phyloP scores from a whole-genome alignment of 2,888 invertebrate genomes.

The Mesopsocus fuscifrons region DNA sequence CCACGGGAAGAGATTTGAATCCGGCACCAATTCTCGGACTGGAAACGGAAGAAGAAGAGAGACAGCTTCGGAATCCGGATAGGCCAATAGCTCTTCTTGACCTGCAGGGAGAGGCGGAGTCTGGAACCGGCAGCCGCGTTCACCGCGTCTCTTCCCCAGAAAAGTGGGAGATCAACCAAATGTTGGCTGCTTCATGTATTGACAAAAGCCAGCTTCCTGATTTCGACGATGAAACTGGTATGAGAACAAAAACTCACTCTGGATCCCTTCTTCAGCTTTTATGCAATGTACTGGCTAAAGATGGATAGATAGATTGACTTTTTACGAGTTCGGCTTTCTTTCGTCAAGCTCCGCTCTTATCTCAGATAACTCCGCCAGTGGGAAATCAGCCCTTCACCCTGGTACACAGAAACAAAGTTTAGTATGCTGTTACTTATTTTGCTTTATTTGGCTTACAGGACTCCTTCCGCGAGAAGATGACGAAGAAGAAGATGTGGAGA shows the following conservation, averaged over 20 bases:
- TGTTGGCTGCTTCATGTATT: constrained; percentile 82
- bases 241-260: too few species aligned
- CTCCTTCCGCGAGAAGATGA: constrained; percentile 76
- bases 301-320: too few species aligned
- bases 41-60: constrained; percentile 33
- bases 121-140: constrained; percentile 56
- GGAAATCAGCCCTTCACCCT: too few species aligned
- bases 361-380: too few species aligned
- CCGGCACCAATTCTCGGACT: constrained; percentile 48
- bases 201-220: constrained; percentile 90
- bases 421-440: too few species aligned
- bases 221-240: constrained; percentile 79
- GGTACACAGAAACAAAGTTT: too few species aligned
- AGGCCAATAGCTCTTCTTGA: constrained; percentile 46
- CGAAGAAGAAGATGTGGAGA: constrained; percentile 93
- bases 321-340: too few species aligned
- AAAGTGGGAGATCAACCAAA: constrained; percentile 88
- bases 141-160: constrained; percentile 92
- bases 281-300: too few species aligned
- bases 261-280: too few species aligned
- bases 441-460: constrained; percentile 28
- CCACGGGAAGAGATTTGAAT: constrained; percentile 84
- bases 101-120: constrained; percentile 46
- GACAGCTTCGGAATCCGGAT: constrained; percentile 77
- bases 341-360: too few species aligned